phyloP scores from a whole-genome alignment of 1,140 invertebrate genomes.

The Pseudomyrmex cubaensis region DNA sequence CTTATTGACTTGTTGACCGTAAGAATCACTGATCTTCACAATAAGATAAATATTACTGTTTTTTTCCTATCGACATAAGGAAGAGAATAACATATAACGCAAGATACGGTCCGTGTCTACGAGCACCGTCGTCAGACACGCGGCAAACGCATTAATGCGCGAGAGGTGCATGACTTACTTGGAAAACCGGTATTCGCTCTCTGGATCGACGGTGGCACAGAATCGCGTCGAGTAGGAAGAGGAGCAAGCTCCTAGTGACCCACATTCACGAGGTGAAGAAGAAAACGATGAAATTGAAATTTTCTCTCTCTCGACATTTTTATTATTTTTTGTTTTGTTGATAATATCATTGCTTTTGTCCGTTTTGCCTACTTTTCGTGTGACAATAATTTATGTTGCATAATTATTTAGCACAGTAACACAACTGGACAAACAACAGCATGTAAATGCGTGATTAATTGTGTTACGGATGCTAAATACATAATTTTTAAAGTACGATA shows the following conservation, averaged over 20 bases:
- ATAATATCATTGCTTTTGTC: not conserved
- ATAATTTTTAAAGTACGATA: no score
- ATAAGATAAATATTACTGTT: conserved; percentile 12
- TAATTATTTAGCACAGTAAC: not conserved
- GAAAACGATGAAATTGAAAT: conserved; percentile 19
- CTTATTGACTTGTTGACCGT: not conserved
- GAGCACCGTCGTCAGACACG: not conserved
- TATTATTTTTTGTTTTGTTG: not conserved
- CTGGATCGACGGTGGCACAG: conserved; percentile 57
- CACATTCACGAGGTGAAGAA: conserved; percentile 19
- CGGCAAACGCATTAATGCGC: conserved; percentile 16
- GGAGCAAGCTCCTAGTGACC: conserved; percentile 41
- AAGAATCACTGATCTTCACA: conserved; percentile 2
- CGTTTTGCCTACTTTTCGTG: not conserved
- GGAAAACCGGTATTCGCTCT: conserved; percentile 63
- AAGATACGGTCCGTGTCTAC: not conserved
- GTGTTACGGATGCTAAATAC: no score
- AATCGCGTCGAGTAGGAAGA: conserved; percentile 54
- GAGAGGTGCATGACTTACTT: conserved; percentile 56
- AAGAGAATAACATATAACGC: not conserved
- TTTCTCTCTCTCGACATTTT: not conserved
- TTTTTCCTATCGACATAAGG: not conserved
- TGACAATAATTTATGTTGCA: not conserved
- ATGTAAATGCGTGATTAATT: not conserved
- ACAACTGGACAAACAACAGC: not conserved